A percentile compares a stretch with the other conserved stretches of the same genome.
phyloP scores from a whole-genome alignment of 1,140 invertebrate species.

The Drosophila ananassae region DNA sequence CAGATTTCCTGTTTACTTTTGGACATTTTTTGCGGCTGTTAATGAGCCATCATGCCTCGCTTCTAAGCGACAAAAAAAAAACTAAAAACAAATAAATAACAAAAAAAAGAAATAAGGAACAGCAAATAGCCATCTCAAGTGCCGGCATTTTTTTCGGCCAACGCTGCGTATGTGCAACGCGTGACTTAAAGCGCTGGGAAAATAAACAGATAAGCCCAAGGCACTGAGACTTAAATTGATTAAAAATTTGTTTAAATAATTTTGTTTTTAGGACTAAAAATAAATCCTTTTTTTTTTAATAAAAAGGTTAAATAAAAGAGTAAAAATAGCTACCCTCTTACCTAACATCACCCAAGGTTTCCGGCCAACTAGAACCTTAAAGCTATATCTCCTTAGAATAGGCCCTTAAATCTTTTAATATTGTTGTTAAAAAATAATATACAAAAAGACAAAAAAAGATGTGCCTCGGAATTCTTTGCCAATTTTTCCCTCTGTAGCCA shows the following conservation, averaged over 20 bases:
- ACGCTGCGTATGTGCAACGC: slow-evolving; percentile 70
- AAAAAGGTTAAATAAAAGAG: no score
- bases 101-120: slow-evolving; percentile 5
- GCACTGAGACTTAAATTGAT: not conserved
- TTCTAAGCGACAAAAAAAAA: slow-evolving; percentile 14
- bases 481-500: not conserved
- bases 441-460: not conserved
- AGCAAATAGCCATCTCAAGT: slow-evolving; percentile 8
- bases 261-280: no score
- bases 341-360: no score
- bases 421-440: no score
- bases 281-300: no score
- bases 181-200: slow-evolving; percentile 53
- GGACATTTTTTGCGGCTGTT: slow-evolving; percentile 47
- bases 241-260: not conserved
- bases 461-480: no score
- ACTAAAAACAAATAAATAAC: slow-evolving; percentile 17
- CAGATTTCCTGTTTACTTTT: slow-evolving; percentile 72
- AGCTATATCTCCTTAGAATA: no score
- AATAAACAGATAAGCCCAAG: slow-evolving; percentile 49
- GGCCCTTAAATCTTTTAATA: no score
- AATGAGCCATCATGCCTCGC: slow-evolving; percentile 52
- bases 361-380: no score
- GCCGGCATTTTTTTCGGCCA: slow-evolving; percentile 29
- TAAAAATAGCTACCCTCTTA: no score